Conservation (phyloP, 2,888 invertebrate species). For the Baccha elongata region DNA sequence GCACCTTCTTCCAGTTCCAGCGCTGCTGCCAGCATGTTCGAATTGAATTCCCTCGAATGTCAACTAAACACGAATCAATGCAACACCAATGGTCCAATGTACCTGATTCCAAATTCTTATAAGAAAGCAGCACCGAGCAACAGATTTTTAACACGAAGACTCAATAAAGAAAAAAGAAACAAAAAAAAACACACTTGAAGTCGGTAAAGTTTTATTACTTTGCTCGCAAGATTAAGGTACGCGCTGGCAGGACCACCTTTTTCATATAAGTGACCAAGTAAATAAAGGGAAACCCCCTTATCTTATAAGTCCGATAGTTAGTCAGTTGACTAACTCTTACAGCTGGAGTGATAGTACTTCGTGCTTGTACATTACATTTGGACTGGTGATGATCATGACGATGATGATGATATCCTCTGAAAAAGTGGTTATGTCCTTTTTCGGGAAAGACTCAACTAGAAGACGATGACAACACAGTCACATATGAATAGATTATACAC, state of each 20-base stretch:
- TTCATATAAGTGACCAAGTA: slow-evolving; percentile 38
- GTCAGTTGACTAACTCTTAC: slow-evolving; percentile 49
- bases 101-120: slow-evolving; percentile 70
- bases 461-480: slow-evolving; percentile 5
- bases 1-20: slow-evolving; percentile 49
- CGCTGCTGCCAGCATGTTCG: slow-evolving; percentile 16
- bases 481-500: slow-evolving; percentile 60
- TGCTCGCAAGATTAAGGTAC: slow-evolving; percentile 64
- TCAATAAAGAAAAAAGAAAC: slow-evolving; percentile 53
- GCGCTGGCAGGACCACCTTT: slow-evolving; percentile 30
- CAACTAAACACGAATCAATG: slow-evolving; percentile 69
- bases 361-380: slow-evolving; percentile 60
- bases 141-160: slow-evolving; percentile 66
- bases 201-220: slow-evolving; percentile 24
- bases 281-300: slow-evolving; percentile 28
- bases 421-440: slow-evolving; percentile 72
- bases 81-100: slow-evolving; percentile 57
- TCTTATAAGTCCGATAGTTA: slow-evolving; percentile 12
- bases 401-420: slow-evolving; percentile 63
- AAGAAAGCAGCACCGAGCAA: slow-evolving; percentile 68
- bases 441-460: slow-evolving; percentile 27
- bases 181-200: slow-evolving; percentile 26
- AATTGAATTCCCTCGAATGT: slow-evolving; percentile 60
- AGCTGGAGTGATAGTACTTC: slow-evolving; percentile 59
- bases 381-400: slow-evolving; percentile 22